Conservation (phyloP, 2,113 vertebrate species). For the Alethe castanea region DNA sequence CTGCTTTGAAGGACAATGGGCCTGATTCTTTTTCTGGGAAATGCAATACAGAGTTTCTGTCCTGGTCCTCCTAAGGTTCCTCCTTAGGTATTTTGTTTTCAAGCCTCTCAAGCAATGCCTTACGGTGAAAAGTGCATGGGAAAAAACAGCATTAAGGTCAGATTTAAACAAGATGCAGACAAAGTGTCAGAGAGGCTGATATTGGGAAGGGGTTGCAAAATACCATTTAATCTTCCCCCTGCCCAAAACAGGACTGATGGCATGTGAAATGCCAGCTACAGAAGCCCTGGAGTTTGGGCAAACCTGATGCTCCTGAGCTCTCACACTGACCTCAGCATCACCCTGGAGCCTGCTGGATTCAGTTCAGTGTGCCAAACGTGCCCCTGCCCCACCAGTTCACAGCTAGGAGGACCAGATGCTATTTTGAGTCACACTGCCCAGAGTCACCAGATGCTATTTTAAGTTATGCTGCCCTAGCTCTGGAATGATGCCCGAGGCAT, state of each 20-base stretch:
- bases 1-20: neutral
- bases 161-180: neutral
- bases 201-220: neutral
- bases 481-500: neutral
- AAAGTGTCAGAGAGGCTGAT: neutral
- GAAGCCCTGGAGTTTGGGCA: neutral
- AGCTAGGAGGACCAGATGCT: neutral
- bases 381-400: neutral
- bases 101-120: neutral
- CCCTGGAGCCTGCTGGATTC: neutral
- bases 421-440: neutral
- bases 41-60: neutral
- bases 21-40: neutral
- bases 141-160: neutral
- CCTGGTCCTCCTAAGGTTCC: neutral
- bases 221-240: neutral
- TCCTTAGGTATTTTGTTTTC: neutral
- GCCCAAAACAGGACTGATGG: neutral
- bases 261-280: neutral
- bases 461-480: rapidly evolving
- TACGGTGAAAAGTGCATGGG: rapidly evolving
- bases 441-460: neutral
- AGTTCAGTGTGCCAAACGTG: neutral
- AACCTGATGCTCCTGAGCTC: neutral
- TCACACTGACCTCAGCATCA: neutral